Evolutionary conservation across 2,113 vertebrate genomes (phyloP).

Genomic region (Meles meles): DNA sequence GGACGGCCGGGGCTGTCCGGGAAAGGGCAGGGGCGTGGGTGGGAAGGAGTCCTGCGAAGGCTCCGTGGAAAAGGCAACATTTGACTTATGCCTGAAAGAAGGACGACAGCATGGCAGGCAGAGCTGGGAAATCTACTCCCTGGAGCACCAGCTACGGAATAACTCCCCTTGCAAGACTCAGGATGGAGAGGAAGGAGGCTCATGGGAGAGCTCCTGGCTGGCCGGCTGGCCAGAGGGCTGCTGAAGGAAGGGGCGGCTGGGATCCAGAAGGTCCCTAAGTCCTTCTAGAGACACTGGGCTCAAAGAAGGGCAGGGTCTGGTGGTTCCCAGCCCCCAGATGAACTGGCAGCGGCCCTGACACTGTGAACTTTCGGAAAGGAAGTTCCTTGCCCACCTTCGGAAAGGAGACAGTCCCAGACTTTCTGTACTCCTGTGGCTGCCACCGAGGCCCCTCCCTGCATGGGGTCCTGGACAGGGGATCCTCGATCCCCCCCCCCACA

Average conservation of each 20-base stretch:
- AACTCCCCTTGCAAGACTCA: background rate
- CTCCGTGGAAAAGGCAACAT: background rate
- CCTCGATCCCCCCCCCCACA: background rate
- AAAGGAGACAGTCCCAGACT: background rate
- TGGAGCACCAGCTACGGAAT: background rate
- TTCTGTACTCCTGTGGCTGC: background rate
- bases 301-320: background rate
- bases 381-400: background rate
- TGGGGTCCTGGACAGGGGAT: background rate
- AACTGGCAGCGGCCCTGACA: background rate
- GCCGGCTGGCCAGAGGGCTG: background rate
- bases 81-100: background rate
- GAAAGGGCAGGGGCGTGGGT: background rate
- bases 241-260: background rate
- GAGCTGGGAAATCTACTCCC: background rate
- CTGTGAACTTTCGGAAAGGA: background rate
- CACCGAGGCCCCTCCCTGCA: background rate
- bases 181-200: background rate
- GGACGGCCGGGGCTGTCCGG: background rate
- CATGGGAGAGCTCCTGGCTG: background rate
- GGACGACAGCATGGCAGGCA: background rate
- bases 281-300: background rate
- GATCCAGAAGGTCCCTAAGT: background rate
- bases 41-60: background rate
- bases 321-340: background rate